These are phyloP conservation scores for Crenichthys baileyi DNA, from an alignment of 2,797 vertebrate species.

Conservation along the genomic window DNA sequence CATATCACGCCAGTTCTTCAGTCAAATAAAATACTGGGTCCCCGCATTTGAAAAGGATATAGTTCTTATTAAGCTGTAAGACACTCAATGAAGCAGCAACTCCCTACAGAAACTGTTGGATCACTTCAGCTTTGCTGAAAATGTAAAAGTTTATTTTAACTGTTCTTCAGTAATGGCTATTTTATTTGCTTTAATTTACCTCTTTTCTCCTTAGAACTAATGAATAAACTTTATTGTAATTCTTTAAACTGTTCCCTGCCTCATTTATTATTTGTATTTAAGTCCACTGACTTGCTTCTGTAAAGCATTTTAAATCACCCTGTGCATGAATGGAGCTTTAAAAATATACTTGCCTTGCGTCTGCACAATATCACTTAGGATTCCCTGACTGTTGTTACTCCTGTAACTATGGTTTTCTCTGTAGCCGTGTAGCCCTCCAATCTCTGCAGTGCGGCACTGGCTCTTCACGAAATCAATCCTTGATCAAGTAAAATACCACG, in stretches of 20 bases:
- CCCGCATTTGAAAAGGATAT: background rate
- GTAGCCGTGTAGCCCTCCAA: background rate
- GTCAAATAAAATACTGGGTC: background rate
- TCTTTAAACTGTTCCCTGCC: background rate
- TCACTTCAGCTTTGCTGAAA: background rate
- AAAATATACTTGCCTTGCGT: background rate
- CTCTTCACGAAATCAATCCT: slow-evolving; percentile 2
- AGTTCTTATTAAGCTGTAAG: background rate
- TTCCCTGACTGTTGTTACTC: background rate
- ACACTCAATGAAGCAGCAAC: background rate
- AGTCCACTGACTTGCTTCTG: background rate
- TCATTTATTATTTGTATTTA: background rate
- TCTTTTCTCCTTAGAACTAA: background rate
- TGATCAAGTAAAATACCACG: background rate
- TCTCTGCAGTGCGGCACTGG: slow-evolving; percentile 1
- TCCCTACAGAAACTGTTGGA: background rate
- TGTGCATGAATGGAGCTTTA: background rate
- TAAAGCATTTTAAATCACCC: background rate
- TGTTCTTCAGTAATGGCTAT: background rate
- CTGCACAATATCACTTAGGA: slow-evolving; percentile 6
- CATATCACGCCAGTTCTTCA: background rate
- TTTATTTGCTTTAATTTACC: background rate
- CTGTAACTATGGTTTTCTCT: background rate
- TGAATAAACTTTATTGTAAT: background rate
- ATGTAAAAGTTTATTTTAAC: background rate